These are phyloP conservation scores for Motacilla tschutschensis DNA, from an alignment of 2,113 vertebrate species.

Conservation along the genomic window DNA sequence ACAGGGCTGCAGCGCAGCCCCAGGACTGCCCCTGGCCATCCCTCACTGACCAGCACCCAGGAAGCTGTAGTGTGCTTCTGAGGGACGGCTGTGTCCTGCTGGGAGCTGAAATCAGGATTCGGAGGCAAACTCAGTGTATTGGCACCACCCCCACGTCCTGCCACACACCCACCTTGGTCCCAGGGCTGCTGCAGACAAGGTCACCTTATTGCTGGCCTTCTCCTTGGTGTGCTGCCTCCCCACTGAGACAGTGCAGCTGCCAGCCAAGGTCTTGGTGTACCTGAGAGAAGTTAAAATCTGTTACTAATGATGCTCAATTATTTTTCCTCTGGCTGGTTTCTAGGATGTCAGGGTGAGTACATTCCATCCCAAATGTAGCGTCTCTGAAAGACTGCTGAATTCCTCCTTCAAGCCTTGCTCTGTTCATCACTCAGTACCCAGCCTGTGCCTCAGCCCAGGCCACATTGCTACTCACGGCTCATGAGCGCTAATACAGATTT, in stretches of 20 bases:
- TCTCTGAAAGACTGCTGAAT: not conserved
- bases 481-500: not conserved
- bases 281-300: not conserved
- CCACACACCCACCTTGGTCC: not conserved
- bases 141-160: not conserved
- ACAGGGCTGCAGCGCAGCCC: not conserved
- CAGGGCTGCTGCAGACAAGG: not conserved
- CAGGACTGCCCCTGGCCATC: not conserved
- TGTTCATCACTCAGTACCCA: slow-evolving; percentile 20
- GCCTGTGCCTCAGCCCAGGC: slow-evolving; percentile 36
- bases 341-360: not conserved
- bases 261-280: not conserved
- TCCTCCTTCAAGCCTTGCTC: not conserved
- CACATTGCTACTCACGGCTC: not conserved
- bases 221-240: not conserved
- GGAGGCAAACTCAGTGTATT: not conserved
- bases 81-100: not conserved
- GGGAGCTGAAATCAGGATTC: not conserved
- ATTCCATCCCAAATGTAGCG: not conserved
- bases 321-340: not conserved
- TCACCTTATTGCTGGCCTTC: not conserved
- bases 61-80: not conserved
- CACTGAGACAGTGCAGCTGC: not conserved
- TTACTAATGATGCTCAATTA: not conserved
- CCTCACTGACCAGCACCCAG: accelerated